These are phyloP conservation scores for Gastrophysa polygoni DNA, from an alignment of 2,888 invertebrate genomes.

Conservation along the genomic window DNA sequence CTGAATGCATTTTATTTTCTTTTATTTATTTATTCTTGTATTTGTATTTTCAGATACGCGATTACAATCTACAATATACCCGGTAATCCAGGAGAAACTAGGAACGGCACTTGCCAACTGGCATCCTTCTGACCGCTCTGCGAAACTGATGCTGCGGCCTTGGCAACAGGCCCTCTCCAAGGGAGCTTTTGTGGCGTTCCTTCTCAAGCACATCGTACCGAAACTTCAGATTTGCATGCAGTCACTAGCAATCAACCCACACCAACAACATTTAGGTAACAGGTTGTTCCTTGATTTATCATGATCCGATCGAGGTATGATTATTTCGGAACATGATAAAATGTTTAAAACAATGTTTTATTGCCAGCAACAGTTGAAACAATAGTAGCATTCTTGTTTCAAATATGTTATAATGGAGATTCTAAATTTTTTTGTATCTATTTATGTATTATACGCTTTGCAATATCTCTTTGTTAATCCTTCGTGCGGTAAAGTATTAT, in stretches of 20 bases:
- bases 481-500: no score
- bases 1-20: no score
- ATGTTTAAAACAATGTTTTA: no score
- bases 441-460: no score
- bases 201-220: constrained; percentile 86
- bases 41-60: constrained; percentile 45
- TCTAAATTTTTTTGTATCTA: no score
- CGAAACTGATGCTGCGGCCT: constrained; percentile 87
- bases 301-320: no score
- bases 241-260: constrained; percentile 71
- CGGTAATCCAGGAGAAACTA: constrained; percentile 89
- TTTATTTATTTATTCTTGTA: no score
- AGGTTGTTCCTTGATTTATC: constrained; percentile 8
- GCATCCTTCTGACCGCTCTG: constrained; percentile 95
- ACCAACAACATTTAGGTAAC: constrained; percentile 71
- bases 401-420: no score
- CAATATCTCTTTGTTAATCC: no score
- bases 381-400: no score
- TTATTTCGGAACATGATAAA: no score
- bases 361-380: no score
- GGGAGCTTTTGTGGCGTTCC: constrained; percentile 78
- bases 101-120: constrained; percentile 88
- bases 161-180: constrained; percentile 74
- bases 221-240: constrained; percentile 78
- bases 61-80: constrained; percentile 69